Percentiles rank a stretch among this genome's conserved stretches.
Evolutionary conservation across 2,113 vertebrate genomes (phyloP).

Genomic region (Callospermophilus lateralis): DNA sequence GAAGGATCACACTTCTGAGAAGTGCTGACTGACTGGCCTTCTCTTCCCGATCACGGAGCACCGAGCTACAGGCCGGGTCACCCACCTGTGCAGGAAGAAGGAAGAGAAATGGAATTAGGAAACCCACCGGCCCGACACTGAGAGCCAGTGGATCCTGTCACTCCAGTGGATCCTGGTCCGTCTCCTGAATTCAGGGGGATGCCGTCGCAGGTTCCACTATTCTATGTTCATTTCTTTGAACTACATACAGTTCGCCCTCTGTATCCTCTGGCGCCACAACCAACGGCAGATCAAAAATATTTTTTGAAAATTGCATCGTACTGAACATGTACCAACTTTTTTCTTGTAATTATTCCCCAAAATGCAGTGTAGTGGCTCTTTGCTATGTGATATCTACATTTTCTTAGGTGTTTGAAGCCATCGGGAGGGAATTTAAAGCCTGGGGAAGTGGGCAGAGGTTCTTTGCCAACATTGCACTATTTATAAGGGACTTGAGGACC

Average conservation of each 20-base stretch:
- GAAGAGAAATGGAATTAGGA: background rate
- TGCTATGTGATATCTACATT: background rate
- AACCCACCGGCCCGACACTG: background rate
- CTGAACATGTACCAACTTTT: background rate
- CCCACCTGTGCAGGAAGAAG: constrained; percentile 1
- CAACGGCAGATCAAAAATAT: background rate
- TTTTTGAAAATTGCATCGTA: background rate
- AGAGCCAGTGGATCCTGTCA: background rate
- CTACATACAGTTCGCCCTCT: background rate
- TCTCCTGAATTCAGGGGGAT: background rate
- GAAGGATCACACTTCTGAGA: background rate
- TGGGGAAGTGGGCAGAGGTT: background rate
- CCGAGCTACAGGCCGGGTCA: background rate
- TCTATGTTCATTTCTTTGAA: constrained; percentile 21
- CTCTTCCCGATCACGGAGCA: background rate
- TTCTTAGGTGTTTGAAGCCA: background rate
- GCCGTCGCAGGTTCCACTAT: background rate
- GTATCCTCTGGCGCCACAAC: background rate
- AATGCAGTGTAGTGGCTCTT: too few relatives aligned
- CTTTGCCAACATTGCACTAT: background rate
- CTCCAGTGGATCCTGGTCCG: too few relatives aligned
- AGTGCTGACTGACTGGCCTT: background rate
- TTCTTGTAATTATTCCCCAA: background rate
- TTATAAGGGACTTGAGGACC: background rate
- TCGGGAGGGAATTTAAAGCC: background rate